Base-by-base conservation (phyloP, 2,113 vertebrate species). In the Callopanchax toddi region DNA sequence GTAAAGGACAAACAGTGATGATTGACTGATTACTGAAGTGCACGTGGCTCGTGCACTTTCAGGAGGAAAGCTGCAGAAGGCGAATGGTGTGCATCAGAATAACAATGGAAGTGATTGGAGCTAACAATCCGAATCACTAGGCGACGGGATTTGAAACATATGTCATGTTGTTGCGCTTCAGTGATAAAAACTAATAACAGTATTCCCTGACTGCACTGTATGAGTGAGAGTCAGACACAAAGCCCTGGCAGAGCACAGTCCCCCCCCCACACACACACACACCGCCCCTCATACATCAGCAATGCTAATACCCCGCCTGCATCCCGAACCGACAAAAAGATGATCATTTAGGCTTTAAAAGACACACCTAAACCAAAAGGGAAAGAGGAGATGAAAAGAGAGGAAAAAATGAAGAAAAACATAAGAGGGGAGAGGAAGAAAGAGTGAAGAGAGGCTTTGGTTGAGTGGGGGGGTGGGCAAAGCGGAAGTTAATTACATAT, bases 401-500 rank as follows among this genome's bases (percentile, higher is more conserved):
- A 60, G 26, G 21, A 39, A 10, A 42, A 74, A 74, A 75, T 43
- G 46, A 79, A 72, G 82, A 62, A 55, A 71, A 74, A 79, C 13
- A 34, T 46, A 68, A 77, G 65, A 64, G 60, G 22, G 67, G 43
- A 68, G 60, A 77, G 67, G 59, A 72, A 79, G 61, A 75, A 79
- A 72, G 84, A 85, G 82, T 71, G 75, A 82, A 81, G 74, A 59
- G 60, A 56, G 67, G 49, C 45, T 10, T 11, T 21, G 54, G 49
- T 22, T 57, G 34, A 49, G 23, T 20, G 4, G 43, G 46, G 55
- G 13, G 58, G 26, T 51, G 67, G 67, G 43, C 44, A 80, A 86
- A 87, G 81, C 91, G 89, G 90, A 92, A 98, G 92, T 97, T 95
- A 98, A 98, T 98, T 98, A 97, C 91, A 90, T 93, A 96, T 98